Evolutionary conservation across 2,888 invertebrate genomes (phyloP), one percentile per base, ranked within the genome.

Genomic region (Nowickia ferox): DNA sequence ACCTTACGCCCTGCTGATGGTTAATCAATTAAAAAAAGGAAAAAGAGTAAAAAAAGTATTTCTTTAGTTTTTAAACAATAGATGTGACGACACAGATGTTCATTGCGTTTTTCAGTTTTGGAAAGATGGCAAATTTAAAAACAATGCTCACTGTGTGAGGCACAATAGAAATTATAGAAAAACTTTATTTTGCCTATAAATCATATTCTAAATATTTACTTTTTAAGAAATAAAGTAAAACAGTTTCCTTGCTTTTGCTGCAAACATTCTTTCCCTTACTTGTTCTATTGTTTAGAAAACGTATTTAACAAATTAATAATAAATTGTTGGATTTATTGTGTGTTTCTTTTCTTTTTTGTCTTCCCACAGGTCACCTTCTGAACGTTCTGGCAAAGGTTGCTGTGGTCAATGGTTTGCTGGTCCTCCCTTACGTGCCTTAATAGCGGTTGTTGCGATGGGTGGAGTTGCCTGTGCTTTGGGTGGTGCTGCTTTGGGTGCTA

Each of bases 401-500:
- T 93, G 93, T 84, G 93, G 93, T 84, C 92, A 93, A 88, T 93
- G 93, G 93, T 93, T 93, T 88, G 92, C 93, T 48, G 93, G 93
- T 55, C 93, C 93, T 65, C 93, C 93, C 72, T 87, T 93, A 87
- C 91, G 93, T 65, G 92, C 93, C 59, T 90, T 93, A 84, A 93
- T 93, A 79, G 93, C 93, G 61, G 92, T 93, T 42, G 93, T 93
- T 22, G 93, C 93, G 19, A 88, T 93, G 65, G 93, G 93, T 72
- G 93, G 93, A 84, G 91, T 93, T 48, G 93, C 93, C 22, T 93
- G 93, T 89, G 92, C 93, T 86, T 88, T 93, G 42, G 93, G 93
- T 84, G 93, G 93, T 81, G 93, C 93, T 72, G 93, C 93, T 17
- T 83, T 93, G 87, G 93, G 93, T 51, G 93, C 92, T 84, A 93